Conservation (phyloP, 2,113 vertebrate species). For the Spea bombifrons region DNA sequence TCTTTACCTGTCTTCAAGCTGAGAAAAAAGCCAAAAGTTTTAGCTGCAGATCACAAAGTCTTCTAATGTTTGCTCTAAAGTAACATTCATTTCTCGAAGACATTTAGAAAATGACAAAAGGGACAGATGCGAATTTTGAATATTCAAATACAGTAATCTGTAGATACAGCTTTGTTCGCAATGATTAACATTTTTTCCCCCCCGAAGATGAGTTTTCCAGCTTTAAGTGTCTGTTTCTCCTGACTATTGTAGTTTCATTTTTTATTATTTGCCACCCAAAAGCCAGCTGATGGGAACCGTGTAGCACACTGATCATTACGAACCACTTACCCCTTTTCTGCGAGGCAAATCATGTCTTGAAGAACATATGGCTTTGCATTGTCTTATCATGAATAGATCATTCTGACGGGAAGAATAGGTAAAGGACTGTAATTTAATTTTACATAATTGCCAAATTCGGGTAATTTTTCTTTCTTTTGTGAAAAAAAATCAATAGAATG, state of each 20-base stretch:
- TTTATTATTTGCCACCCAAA: constrained; percentile 23
- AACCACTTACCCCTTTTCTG: neutral
- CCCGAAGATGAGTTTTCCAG: constrained; percentile 22
- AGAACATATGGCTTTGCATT: constrained; percentile 21
- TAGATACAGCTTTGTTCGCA: constrained; percentile 29
- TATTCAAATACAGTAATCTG: constrained; percentile 43
- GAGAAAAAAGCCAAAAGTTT: neutral
- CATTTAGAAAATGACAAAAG: constrained; percentile 43
- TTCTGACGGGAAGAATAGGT: constrained; percentile 22
- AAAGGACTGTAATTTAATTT: constrained; percentile 26
- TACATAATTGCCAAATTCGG: neutral
- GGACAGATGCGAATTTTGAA: constrained; percentile 47
- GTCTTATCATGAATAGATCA: constrained; percentile 24
- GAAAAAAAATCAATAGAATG: neutral
- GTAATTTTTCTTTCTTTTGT: neutral
- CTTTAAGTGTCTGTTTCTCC: constrained; percentile 32
- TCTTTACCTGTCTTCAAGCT: neutral
- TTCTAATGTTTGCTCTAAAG: constrained; percentile 21
- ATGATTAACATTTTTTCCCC: constrained; percentile 7
- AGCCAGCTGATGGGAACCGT: constrained; percentile 24
- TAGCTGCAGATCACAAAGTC: constrained; percentile 5
- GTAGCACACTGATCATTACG: neutral
- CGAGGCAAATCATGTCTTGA: neutral
- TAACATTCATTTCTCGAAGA: constrained; percentile 32
- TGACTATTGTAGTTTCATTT: constrained; percentile 32